Evolutionary conservation across 2,113 vertebrate species (phyloP).

Genomic region (Ophthalmolycus amberensis): DNA sequence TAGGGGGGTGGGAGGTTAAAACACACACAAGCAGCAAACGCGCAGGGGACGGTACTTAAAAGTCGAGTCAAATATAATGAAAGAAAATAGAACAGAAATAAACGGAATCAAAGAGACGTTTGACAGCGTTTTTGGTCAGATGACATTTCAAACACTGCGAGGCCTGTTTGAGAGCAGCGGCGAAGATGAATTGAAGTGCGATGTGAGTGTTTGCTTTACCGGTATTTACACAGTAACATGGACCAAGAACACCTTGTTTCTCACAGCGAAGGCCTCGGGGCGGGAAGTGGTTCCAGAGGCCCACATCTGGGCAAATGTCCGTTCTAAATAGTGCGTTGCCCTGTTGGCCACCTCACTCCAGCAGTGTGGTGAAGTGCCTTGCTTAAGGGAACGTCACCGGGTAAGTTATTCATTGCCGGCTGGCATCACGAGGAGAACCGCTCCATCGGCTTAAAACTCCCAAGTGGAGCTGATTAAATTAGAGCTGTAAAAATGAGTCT

Average conservation of each 20-base stretch:
- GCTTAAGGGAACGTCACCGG: slow-evolving; percentile 55
- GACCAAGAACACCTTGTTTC: slow-evolving; percentile 44
- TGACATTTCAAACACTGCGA: neutral
- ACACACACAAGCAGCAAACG: neutral
- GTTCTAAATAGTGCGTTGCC: slow-evolving; percentile 54
- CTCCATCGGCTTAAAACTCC: slow-evolving; percentile 69
- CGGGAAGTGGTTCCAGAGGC: slow-evolving; percentile 28
- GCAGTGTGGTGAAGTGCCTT: slow-evolving; percentile 41
- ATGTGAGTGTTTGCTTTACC: slow-evolving; percentile 23
- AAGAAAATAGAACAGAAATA: slow-evolving; percentile 5
- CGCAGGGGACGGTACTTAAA: neutral
- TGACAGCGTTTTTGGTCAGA: neutral
- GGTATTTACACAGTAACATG: slow-evolving; percentile 29
- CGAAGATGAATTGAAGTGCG: slow-evolving; percentile 37
- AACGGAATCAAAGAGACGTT: neutral
- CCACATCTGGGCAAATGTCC: slow-evolving; percentile 50
- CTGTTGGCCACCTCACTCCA: slow-evolving; percentile 23
- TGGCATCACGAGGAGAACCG: slow-evolving; percentile 43
- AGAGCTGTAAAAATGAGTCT: slow-evolving; percentile 66
- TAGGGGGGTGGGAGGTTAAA: neutral
- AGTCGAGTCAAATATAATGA: neutral
- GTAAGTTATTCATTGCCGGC: slow-evolving; percentile 53
- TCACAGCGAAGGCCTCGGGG: slow-evolving; percentile 9
- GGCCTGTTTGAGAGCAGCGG: neutral
- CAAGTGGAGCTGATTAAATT: slow-evolving; percentile 70